A percentile compares a stretch with the other conserved stretches of the same genome.
Evolutionary conservation across 30 jellyfish, hydroid and myxozoan genomes (phyloP).

Genomic region (Hydra vulgaris): DNA sequence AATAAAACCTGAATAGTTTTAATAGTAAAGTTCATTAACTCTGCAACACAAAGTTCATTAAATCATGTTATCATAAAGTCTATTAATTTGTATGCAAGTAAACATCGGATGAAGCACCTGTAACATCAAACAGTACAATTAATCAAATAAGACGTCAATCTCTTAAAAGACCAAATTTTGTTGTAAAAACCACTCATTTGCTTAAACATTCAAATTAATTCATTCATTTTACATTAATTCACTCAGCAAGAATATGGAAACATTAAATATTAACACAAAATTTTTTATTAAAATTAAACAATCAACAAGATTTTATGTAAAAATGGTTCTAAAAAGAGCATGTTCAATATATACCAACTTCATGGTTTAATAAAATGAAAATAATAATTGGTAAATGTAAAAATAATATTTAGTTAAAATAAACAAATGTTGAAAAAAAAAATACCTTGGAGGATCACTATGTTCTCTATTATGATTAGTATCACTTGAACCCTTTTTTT

Average conservation of each 20-base stretch:
- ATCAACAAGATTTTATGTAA: too few relatives aligned
- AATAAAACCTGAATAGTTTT: neutral
- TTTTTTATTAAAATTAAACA: too few relatives aligned
- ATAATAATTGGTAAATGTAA: too few relatives aligned
- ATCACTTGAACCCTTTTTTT: constrained; percentile 17
- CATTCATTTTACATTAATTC: too few relatives aligned
- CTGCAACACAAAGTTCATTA: neutral
- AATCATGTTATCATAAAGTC: neutral
- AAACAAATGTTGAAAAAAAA: too few relatives aligned
- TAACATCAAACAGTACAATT: neutral
- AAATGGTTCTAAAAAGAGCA: too few relatives aligned
- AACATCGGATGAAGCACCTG: neutral
- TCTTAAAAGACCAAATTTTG: neutral
- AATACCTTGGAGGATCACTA: constrained; percentile 1
- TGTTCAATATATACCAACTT: too few relatives aligned
- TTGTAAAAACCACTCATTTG: neutral
- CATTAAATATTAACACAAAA: too few relatives aligned
- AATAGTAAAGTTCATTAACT: neutral
- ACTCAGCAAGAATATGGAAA: neutral
- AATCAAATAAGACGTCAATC: neutral
- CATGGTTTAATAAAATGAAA: too few relatives aligned
- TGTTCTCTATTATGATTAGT: neutral
- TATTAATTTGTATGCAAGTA: neutral
- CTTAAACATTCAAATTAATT: neutral
- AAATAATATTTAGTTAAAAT: too few relatives aligned